These are phyloP conservation scores for Psococerastis gibbosa DNA, from an alignment of 2,888 invertebrate species.

Conservation along the genomic window DNA sequence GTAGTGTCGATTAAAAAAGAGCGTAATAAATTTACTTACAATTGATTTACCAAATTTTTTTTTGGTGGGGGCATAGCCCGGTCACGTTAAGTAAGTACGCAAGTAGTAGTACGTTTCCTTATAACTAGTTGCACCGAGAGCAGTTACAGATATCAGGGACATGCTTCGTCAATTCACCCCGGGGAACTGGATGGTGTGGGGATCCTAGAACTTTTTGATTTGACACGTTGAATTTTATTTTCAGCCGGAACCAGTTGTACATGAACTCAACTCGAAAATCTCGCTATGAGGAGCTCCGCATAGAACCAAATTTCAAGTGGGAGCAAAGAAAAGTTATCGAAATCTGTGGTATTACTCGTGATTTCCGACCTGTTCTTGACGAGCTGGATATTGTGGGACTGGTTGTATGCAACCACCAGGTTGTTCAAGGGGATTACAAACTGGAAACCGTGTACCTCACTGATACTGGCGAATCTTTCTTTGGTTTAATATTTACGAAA, in stretches of 20 bases:
- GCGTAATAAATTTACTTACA: no score
- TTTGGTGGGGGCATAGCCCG: no score
- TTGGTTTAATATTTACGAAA: conserved; percentile 36
- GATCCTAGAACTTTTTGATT: no score
- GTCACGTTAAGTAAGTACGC: no score
- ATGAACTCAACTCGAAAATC: conserved; percentile 8
- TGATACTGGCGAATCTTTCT: conserved; percentile 32
- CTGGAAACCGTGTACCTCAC: conserved; percentile 38
- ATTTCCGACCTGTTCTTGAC: conserved; percentile 32
- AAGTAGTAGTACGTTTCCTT: no score
- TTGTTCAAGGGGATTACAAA: conserved; percentile 20
- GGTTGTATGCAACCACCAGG: conserved; percentile 34
- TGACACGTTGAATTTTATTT: no score
- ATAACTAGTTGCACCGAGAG: no score
- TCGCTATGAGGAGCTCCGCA: conserved; percentile 12
- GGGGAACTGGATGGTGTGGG: no score
- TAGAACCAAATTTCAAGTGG: conserved; percentile 8
- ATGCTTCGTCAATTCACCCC: no score
- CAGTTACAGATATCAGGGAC: no score
- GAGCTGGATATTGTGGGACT: conserved; percentile 59
- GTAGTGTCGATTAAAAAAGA: no score
- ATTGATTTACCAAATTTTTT: no score
- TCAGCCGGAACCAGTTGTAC: background rate
- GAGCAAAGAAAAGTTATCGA: background rate
- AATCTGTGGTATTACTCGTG: conserved; percentile 12